Percentiles rank a stretch among this genome's conserved stretches.
Evolutionary conservation across 2,797 vertebrate genomes (phyloP).

Genomic region (Gambelia wislizenii): DNA sequence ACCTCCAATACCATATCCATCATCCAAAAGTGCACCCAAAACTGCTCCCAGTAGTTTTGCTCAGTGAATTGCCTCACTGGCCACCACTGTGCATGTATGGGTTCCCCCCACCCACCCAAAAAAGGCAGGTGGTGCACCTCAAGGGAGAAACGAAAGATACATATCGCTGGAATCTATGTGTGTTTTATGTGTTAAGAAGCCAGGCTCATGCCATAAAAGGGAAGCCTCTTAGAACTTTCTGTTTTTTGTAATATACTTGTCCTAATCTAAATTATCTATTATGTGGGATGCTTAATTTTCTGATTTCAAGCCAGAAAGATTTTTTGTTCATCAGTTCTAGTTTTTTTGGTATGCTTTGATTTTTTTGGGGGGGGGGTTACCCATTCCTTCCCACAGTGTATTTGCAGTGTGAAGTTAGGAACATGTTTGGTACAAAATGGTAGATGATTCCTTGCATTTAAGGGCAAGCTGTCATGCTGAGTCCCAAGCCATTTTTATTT

Average conservation of each 20-base stretch:
- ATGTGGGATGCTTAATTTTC: background rate
- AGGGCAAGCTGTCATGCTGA: slow-evolving; percentile 27
- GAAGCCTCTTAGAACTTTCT: background rate
- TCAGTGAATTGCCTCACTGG: background rate
- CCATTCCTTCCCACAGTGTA: background rate
- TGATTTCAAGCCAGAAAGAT: background rate
- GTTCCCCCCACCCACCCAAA: too few species aligned
- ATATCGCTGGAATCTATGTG: background rate
- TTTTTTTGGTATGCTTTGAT: too few species aligned
- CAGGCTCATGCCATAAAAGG: background rate
- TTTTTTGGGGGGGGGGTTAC: too few species aligned
- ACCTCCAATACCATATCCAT: too few species aligned
- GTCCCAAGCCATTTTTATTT: slow-evolving; percentile 40
- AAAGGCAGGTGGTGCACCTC: too few species aligned
- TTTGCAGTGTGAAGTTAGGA: slow-evolving; percentile 15
- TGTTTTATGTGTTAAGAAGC: background rate
- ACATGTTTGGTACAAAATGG: slow-evolving; percentile 31
- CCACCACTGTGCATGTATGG: background rate
- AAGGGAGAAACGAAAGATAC: too few species aligned
- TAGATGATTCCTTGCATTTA: slow-evolving; percentile 17
- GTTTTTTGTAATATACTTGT: background rate
- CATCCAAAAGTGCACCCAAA: too few species aligned
- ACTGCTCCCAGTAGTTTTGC: background rate
- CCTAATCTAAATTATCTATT: background rate
- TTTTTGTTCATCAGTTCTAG: background rate